Evolutionary conservation across 2,888 invertebrate genomes (phyloP), one percentile per base, ranked within the genome.

Genomic region (Clistopyga incitator): DNA sequence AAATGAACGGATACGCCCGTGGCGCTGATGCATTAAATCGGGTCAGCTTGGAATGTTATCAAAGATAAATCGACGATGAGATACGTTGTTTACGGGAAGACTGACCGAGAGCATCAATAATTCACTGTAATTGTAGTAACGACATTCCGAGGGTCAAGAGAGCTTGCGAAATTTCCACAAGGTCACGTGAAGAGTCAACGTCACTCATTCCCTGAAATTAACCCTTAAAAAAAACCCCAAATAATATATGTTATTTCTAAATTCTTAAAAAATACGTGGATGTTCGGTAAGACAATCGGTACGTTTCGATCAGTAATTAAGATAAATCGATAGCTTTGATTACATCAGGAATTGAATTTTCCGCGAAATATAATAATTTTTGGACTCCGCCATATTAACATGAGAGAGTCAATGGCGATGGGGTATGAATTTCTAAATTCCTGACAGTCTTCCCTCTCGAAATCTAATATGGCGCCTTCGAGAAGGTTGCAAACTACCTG

Each of bases 1-100:
- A 45, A 61, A 61, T 47, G 61, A 47, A 6, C 8, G 29, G 59
- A 61, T 34, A 42, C n/a, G 72, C 18, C 18, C 6, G n/a, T 45
- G 25, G 42, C 25, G 56, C 34, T 45, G 8, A 20, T 6, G 10
- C 61, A 20, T 29, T 6, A 42, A 74, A 74, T 47, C 61, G 47
- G 72, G 72, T 74, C 56, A 56, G 15, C 13, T 6, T 3, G 56
- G 56, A 25, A 25, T 3, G 25, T 56, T 15, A n/a, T 56, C 56
- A 15, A 3, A 0, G 23, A 25, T 56, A 25, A 15, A 56, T 56
- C 25, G 25, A 25, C 25, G 56, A 25, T 4, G 3, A 15, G 13
- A 56, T n/a, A n/a, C 23, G 13, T 56, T 56, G 25, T 56, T 23
- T 13, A 56, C 25, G 56, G 23, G 25, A 23, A 13, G 13, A 23